A percentile compares a stretch with the other conserved stretches of the same genome.
phyloP scores from a whole-genome alignment of 2,888 invertebrate species.

The Thymelicus lineola region DNA sequence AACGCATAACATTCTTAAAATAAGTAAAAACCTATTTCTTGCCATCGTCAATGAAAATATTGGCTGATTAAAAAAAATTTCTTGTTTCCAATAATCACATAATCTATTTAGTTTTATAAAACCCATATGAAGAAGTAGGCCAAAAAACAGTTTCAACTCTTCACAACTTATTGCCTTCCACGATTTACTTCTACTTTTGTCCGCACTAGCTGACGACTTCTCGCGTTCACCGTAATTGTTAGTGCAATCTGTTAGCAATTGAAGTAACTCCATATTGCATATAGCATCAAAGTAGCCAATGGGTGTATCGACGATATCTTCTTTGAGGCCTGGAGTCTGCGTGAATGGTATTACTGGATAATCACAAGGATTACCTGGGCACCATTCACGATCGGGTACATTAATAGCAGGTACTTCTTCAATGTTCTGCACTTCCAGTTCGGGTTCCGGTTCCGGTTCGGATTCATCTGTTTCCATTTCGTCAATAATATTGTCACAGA shows the following conservation, averaged over 20 bases:
- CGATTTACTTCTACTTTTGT: constrained; percentile 28
- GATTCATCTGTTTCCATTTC: constrained; percentile 34
- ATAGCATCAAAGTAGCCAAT: constrained; percentile 42
- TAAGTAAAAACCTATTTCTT: constrained; percentile 38
- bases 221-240: constrained; percentile 36
- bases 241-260: constrained; percentile 38
- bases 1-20: constrained; percentile 41
- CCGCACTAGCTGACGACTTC: constrained; percentile 20
- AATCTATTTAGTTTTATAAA: constrained; percentile 40
- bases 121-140: background rate
- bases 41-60: constrained; percentile 38
- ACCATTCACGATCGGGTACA: constrained; percentile 33
- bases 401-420: constrained; percentile 15
- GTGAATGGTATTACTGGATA: constrained; percentile 20
- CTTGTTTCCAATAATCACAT: constrained; percentile 39
- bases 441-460: constrained; percentile 28
- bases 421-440: constrained; percentile 23
- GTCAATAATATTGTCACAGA: constrained; percentile 36
- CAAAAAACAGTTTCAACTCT: constrained; percentile 34
- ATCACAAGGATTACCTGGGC: constrained; percentile 36
- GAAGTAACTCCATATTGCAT: constrained; percentile 38
- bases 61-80: constrained; percentile 39
- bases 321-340: constrained; percentile 40
- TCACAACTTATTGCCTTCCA: constrained; percentile 28
- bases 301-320: constrained; percentile 40